Evolutionary conservation across 2,797 vertebrate genomes (phyloP).

Genomic region (Mormyrops attenuatus): DNA sequence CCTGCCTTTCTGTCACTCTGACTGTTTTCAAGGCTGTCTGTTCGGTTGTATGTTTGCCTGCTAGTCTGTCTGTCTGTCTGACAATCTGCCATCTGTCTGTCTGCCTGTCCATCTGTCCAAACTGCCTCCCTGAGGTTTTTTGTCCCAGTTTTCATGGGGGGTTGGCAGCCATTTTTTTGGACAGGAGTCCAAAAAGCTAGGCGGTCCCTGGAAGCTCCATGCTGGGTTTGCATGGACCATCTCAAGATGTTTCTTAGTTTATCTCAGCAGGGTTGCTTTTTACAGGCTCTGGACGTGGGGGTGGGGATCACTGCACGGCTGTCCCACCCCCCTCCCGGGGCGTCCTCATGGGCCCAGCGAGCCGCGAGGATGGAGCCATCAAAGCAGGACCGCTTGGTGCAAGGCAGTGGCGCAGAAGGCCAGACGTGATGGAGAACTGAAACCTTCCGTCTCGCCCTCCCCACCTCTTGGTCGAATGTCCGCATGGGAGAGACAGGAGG

Average conservation of each 20-base stretch:
- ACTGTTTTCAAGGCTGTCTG: not conserved
- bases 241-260: constrained; percentile 53
- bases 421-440: not conserved
- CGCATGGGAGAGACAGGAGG: not conserved
- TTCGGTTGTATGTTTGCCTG: not conserved
- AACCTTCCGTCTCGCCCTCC: not conserved
- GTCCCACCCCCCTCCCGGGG: not conserved
- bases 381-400: not conserved
- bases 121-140: not conserved
- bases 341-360: not conserved
- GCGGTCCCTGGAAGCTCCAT: not conserved
- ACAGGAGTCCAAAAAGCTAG: not conserved
- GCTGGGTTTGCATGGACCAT: constrained; percentile 52
- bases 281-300: not conserved
- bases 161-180: constrained; percentile 21
- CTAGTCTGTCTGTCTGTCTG: not conserved
- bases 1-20: not conserved
- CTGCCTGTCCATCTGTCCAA: not conserved
- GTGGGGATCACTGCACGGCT: not conserved
- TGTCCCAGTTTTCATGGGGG: not conserved
- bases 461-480: not conserved
- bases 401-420: not conserved
- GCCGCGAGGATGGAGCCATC: not conserved
- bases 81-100: constrained; percentile 1
- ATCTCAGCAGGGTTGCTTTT: constrained; percentile 21